phyloP scores from a whole-genome alignment of 2,888 invertebrate species.

The Camponotus fellah region DNA sequence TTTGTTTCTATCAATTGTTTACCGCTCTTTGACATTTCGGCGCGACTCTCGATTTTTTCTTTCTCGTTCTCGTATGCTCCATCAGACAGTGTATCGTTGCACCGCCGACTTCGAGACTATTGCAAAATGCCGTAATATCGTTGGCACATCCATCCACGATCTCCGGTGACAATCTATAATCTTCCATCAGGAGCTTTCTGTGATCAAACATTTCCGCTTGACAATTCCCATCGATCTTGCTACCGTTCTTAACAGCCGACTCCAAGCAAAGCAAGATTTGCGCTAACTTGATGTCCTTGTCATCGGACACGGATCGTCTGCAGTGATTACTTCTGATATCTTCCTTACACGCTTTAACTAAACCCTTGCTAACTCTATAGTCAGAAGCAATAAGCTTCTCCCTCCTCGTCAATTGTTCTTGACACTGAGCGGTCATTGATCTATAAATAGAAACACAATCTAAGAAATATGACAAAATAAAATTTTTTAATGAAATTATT shows the following conservation, averaged over 20 bases:
- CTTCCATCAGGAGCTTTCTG: constrained; percentile 96
- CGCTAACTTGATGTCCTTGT: constrained; percentile 94
- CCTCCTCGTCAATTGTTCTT: constrained; percentile 93
- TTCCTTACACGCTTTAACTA: constrained; percentile 95
- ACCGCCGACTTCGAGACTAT: constrained; percentile 92
- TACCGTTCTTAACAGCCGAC: constrained; percentile 90
- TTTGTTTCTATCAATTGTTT: constrained; percentile 67
- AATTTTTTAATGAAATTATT: not conserved
- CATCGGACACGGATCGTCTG: constrained; percentile 92
- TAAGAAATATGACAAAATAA: not conserved
- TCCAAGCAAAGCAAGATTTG: constrained; percentile 98
- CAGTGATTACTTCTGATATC: constrained; percentile 96
- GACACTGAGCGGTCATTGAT: constrained; percentile 91
- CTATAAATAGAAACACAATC: not conserved
- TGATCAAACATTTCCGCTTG: constrained; percentile 96
- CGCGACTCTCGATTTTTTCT: constrained; percentile 90
- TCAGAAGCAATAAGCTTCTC: constrained; percentile 96
- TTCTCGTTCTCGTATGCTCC: constrained; percentile 92
- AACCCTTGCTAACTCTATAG: constrained; percentile 95
- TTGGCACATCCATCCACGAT: constrained; percentile 94
- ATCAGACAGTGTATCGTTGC: constrained; percentile 98
- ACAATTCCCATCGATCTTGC: constrained; percentile 92
- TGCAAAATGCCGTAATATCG: constrained; percentile 93
- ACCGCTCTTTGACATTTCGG: constrained; percentile 92
- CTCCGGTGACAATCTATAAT: constrained; percentile 97